These are phyloP conservation scores for Pocillopora verrucosa DNA, from an alignment of 64 coral and sea anemone species.

Conservation along the genomic window DNA sequence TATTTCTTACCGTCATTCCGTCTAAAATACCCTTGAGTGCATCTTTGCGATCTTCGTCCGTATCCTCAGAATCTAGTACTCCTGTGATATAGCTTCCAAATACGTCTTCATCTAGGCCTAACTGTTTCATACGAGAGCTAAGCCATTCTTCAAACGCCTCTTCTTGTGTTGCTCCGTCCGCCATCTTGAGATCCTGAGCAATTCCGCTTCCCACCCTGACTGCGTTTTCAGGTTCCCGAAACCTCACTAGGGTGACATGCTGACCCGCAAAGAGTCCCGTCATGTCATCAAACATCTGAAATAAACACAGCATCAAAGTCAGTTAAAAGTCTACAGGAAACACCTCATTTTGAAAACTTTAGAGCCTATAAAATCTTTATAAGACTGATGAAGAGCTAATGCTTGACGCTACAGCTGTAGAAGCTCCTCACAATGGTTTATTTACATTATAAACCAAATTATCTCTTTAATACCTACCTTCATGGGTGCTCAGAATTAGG, in stretches of 20 bases:
- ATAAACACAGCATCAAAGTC: too few relatives aligned
- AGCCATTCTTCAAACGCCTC: constrained; percentile 78
- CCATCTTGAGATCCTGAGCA: constrained; percentile 66
- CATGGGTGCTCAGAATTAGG: too few relatives aligned
- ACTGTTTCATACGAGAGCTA: constrained; percentile 59
- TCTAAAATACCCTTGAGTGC: constrained; percentile 76
- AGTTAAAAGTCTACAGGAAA: too few relatives aligned
- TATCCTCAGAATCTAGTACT: constrained; percentile 86
- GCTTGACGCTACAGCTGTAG: too few relatives aligned
- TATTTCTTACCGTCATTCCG: constrained; percentile 76
- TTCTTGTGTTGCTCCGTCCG: constrained; percentile 29
- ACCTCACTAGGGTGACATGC: not conserved
- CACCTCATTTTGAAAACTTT: too few relatives aligned
- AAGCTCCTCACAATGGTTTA: too few relatives aligned
- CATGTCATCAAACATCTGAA: too few relatives aligned
- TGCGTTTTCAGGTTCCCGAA: not conserved
- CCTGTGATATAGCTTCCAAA: constrained; percentile 90
- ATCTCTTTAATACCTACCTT: too few relatives aligned
- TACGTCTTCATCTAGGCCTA: constrained; percentile 91
- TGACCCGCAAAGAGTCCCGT: too few relatives aligned
- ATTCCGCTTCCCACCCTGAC: not conserved
- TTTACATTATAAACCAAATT: too few relatives aligned
- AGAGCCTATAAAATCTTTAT: too few relatives aligned
- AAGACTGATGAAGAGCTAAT: too few relatives aligned
- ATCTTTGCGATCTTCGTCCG: constrained; percentile 80